A percentile compares a stretch with the other conserved stretches of the same genome.
Evolutionary conservation across 2,888 invertebrate genomes (phyloP).

Genomic region (Anticlea derivata): DNA sequence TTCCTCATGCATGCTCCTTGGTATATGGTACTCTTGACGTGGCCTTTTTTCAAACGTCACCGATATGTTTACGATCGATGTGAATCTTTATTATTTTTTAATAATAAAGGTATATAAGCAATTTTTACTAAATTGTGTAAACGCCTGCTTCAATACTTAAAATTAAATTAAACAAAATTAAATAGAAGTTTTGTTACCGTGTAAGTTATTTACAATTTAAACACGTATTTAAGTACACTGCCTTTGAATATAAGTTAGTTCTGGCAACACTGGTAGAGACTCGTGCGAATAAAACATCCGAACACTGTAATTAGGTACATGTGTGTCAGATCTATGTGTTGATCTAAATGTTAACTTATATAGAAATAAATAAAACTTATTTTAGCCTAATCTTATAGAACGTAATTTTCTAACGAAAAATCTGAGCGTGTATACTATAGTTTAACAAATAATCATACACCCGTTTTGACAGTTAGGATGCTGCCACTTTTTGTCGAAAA

Average conservation of each 20-base stretch:
- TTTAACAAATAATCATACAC: too few relatives aligned
- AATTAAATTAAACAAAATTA: constrained; percentile 38
- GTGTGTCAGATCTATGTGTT: constrained; percentile 24
- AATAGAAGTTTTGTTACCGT: constrained; percentile 25
- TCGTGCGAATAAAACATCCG: constrained; percentile 22
- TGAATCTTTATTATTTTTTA: too few relatives aligned
- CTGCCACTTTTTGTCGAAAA: too few relatives aligned
- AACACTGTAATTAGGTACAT: constrained; percentile 1
- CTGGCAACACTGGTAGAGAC: constrained; percentile 43
- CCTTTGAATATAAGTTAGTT: constrained; percentile 43
- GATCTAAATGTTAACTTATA: constrained; percentile 15
- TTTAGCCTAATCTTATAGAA: constrained; percentile 12
- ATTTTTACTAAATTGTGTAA: constrained; percentile 36
- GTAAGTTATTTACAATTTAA: constrained; percentile 28
- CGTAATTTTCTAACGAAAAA: constrained; percentile 11
- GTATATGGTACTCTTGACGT: too few relatives aligned
- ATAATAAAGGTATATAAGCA: too few relatives aligned
- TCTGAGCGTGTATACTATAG: constrained; percentile 27
- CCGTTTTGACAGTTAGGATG: too few relatives aligned
- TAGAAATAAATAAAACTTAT: constrained; percentile 36
- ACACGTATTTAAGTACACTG: constrained; percentile 57
- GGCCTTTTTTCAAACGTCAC: too few relatives aligned
- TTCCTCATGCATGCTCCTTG: too few relatives aligned
- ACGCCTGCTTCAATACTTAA: constrained; percentile 55
- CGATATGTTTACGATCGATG: too few relatives aligned